Base-by-base conservation (phyloP, 2,797 vertebrate genomes). In the Rhodeus uyekii region DNA sequence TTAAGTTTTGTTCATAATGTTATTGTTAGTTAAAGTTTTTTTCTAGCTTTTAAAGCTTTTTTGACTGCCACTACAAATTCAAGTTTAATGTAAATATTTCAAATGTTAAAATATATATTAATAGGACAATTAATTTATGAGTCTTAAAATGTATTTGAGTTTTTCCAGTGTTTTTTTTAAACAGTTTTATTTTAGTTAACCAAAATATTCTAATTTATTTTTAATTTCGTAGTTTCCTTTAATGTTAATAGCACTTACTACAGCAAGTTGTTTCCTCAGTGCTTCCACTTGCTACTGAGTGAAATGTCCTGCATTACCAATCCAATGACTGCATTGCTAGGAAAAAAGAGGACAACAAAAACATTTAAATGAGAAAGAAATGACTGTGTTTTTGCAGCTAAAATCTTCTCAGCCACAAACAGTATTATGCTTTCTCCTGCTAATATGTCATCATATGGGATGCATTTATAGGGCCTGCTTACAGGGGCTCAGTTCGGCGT, bases 401-500 rank as follows among this genome's bases (percentile, higher is more conserved):
- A 73, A 89, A 86, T 76, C 77, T 77, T 71, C 68, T 39, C 46
- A 73, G 83, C 90, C 90, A 38, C 92, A 90, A 89, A 78, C 87
- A 86, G 83, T 86, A 82, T 86, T 86, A 81, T 87, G 81, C 90
- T 89, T 88, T 82, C 86, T 73, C 16, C 64, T 80, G 55, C 48
- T 76, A 73, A 87, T 87, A 87, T 87, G 89, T 88, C 86, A 86
- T 92, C 90, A 89, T 90, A 90, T 87, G 89, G 90, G 87, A 75
- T 84, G 83, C 86, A 88, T 90, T 91, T 91, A 84, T 84, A 87
- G 86, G 65, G 86, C 83, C 87, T 88, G 85, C 67, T 85, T 82
- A 88, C 86, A 87, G 69, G 78, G 87, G 90, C 89, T 92, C 91
- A 90, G 87, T 85, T 91, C 89, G 90, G 90, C 90, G 89, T 92